These are phyloP conservation scores for Drosophila mimetica DNA, from an alignment of 2,888 invertebrate genomes.

Conservation along the genomic window DNA sequence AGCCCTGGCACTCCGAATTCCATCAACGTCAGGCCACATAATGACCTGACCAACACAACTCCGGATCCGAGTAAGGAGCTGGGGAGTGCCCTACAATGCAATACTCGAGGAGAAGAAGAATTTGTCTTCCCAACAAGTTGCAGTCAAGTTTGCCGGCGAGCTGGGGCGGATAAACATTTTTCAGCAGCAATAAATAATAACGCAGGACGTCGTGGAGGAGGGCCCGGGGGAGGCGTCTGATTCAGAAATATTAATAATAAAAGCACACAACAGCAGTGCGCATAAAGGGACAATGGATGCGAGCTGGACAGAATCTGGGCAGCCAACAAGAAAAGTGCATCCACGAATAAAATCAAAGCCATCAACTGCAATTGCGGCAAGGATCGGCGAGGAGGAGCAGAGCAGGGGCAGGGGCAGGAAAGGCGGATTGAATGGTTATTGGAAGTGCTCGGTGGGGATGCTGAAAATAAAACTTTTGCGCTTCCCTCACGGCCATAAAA, in stretches of 20 bases:
- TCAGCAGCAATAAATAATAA: conserved; percentile 79
- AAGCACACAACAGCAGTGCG: conserved; percentile 68
- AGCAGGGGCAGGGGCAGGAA: conserved; percentile 3
- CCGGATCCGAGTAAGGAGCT: neutral
- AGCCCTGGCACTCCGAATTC: conserved; percentile 55
- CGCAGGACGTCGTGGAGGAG: conserved; percentile 19
- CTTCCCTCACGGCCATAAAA: conserved; percentile 69
- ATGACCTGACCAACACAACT: conserved; percentile 62
- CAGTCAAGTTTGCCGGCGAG: conserved; percentile 72
- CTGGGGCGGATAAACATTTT: conserved; percentile 77
- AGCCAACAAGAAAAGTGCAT: conserved; percentile 78
- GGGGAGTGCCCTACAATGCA: conserved; percentile 33
- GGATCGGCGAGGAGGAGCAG: conserved; percentile 6
- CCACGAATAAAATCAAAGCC: conserved; percentile 80
- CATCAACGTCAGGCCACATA: conserved; percentile 72
- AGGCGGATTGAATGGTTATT: conserved; percentile 77
- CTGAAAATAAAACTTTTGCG: conserved; percentile 64
- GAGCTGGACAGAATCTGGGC: conserved; percentile 49
- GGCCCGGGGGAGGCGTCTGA: conserved; percentile 3
- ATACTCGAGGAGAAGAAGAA: conserved; percentile 50
- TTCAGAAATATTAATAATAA: conserved; percentile 75
- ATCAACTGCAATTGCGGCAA: conserved; percentile 75
- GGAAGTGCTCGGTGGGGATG: conserved; percentile 57
- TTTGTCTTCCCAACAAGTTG: conserved; percentile 76
- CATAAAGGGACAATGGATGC: conserved; percentile 76